A percentile compares a stretch with the other conserved stretches of the same genome.
Evolutionary conservation across 1,140 invertebrate genomes (phyloP).

Genomic region (Halesus radiatus): DNA sequence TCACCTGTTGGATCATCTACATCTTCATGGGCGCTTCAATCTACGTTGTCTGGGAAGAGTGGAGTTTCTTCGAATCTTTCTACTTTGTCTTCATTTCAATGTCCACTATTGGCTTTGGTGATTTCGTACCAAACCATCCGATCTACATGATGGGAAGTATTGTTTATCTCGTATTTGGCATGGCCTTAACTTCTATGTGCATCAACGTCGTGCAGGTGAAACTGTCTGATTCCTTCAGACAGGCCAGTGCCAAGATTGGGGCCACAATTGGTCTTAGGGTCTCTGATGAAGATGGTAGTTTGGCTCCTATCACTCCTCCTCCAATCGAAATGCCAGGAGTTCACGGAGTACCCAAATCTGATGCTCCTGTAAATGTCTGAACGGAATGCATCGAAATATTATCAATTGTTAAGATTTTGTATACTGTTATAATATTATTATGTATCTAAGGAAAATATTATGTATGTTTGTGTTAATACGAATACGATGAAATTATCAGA

Average conservation of each 20-base stretch:
- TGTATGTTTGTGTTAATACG: no score
- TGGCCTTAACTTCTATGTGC: constrained; percentile 96
- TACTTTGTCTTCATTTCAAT: constrained; percentile 97
- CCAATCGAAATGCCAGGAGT: constrained; percentile 65
- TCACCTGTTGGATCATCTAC: constrained; percentile 85
- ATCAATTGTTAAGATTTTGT: no score
- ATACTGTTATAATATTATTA: no score
- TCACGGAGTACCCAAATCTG: constrained; percentile 60
- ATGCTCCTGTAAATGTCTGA: constrained; percentile 20
- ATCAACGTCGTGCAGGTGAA: constrained; percentile 95
- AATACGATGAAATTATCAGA: no score
- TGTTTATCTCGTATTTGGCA: constrained; percentile 92
- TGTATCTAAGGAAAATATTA: no score
- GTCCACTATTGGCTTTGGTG: constrained; percentile 94
- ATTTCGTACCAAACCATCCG: constrained; percentile 89
- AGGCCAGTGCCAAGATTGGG: constrained; percentile 87
- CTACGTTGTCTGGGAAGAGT: constrained; percentile 85
- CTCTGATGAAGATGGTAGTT: constrained; percentile 75
- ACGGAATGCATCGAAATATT: background rate
- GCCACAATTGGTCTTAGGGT: constrained; percentile 87
- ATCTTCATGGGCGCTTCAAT: constrained; percentile 86
- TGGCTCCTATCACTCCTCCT: constrained; percentile 65
- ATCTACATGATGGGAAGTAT: constrained; percentile 94
- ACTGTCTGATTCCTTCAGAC: constrained; percentile 85
- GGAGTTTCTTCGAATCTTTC: constrained; percentile 90